These are phyloP conservation scores for Gnathonemus echidnorhynchus DNA, from an alignment of 2,113 vertebrate genomes.

Conservation along the genomic window DNA sequence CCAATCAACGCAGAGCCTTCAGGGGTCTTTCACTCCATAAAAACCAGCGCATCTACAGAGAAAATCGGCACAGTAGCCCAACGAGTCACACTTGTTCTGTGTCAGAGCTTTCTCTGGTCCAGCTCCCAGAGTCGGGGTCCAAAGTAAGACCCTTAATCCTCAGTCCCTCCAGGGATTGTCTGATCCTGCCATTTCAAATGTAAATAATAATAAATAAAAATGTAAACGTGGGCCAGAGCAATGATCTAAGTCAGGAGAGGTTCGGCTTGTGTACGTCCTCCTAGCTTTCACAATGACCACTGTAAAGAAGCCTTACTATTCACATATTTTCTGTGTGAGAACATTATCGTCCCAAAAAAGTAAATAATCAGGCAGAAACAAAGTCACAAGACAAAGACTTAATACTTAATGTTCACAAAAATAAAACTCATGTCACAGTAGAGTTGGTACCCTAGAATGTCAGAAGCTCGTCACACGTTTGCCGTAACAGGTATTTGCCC, in stretches of 20 bases:
- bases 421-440: neutral
- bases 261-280: neutral
- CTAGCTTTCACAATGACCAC: neutral
- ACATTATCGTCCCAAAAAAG: neutral
- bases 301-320: no score
- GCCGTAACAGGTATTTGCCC: slow-evolving; percentile 25
- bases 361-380: neutral
- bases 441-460: neutral
- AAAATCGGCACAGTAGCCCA: neutral
- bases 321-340: neutral
- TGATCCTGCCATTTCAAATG: neutral
- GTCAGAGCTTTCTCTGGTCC: neutral
- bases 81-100: neutral
- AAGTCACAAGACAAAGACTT: neutral
- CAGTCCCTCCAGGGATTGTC: neutral
- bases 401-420: neutral
- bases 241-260: neutral
- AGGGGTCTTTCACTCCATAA: neutral
- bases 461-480: neutral
- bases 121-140: neutral
- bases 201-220: neutral
- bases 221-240: neutral
- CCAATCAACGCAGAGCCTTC: neutral
- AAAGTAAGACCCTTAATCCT: neutral
- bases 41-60: neutral